Base-by-base conservation (phyloP, 2,113 vertebrate genomes). In the Struthio camelus region DNA sequence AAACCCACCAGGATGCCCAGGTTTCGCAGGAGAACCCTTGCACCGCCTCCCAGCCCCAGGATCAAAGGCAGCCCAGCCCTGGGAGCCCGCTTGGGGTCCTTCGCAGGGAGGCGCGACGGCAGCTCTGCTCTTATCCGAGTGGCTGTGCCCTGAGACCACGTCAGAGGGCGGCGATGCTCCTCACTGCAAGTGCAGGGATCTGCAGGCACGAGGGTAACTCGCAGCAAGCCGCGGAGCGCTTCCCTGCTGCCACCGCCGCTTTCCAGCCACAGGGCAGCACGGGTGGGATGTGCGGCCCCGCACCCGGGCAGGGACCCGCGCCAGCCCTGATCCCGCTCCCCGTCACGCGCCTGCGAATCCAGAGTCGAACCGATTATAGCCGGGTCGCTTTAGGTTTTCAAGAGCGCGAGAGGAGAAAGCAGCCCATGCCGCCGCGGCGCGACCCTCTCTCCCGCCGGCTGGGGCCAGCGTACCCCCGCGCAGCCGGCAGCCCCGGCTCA, bases 361-460 rank as follows among this genome's bases (percentile, higher is more conserved):
- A 75, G 28, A 3, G 1, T 27, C 32, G 34, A 11, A 22, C 1
- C 1, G 42, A 19, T 24, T 40, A 80, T n/a, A 58, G 32, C 3
- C 2, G 16, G 65, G 34, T 38, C 4, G 4, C 27, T 80, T 23
- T 17, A 18, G 13, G 53, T 76, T 65, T 38, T 34, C 46, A 51
- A 64, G 8, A 66, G 40, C 30, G 9, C 2, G 24, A 61, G 53
- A 77, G 40, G 36, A 61, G 28, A n/a, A 46, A 71, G 56, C 36
- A 46, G 34, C 24, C 13, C n/a, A n/a, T n/a, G 77, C 69, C 54
- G 42, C 53, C 1, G 2, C 2, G 1, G 62, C n/a, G n/a, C n/a
- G 34, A 34, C 14, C 15, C 32, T 8, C 38, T 56, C 46, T 34
- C 16, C 36, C 14, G 46, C 38, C 50, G 0, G 1, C 50, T 70